Evolutionary conservation across 37 sponge, comb jelly and placozoan species (phyloP), one percentile per base, ranked within the genome.

Genomic region (Aplysina aerophoba): DNA sequence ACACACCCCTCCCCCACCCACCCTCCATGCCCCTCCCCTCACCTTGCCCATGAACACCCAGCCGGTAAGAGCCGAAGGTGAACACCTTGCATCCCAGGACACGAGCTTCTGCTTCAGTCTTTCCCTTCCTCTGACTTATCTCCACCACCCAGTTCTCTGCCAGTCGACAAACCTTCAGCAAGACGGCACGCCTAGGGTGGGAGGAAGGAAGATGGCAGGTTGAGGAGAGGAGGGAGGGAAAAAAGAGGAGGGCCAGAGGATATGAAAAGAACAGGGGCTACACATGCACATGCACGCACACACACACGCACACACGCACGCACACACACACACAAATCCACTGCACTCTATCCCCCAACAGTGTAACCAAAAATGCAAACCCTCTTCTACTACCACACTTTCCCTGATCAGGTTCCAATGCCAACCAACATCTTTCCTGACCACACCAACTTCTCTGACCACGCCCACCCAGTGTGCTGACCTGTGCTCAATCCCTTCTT

Each of bases 11-110:
- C 50, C 50, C 50, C 50, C 3, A 3, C 50, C 50, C 50, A 44
- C 50, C 50, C 50, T 11, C 50, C 3, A 8, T 3, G 50, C 33
- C 33, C 50, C 50, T 44, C 50, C 50, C 15, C 75, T 79, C 36
- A 95, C 98, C 98, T 87, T 91, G 91, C 31, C 94, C 98, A 84
- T 99, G 99, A 0, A 99, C 99, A 50, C 99, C 99, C 30, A 99
- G 89, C 16, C 99, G 85, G 80, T 99, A 99, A 21, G 99, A 99
- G 59, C 99, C 99, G 88, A 99, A 99, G 0, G 99, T 99, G 79
- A 92, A 99, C 34, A 99, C 93, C 57, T 95, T 99, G 24, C 99
- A 97, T 28, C 95, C 95, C n/a, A 95, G 88, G 63, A 91, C 87
- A 56, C 69, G 84, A 24, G 96, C 96, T 56, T 97, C 93, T 64